These are phyloP conservation scores for Patella depressa DNA, from an alignment of 2,888 invertebrate species.

Conservation along the genomic window DNA sequence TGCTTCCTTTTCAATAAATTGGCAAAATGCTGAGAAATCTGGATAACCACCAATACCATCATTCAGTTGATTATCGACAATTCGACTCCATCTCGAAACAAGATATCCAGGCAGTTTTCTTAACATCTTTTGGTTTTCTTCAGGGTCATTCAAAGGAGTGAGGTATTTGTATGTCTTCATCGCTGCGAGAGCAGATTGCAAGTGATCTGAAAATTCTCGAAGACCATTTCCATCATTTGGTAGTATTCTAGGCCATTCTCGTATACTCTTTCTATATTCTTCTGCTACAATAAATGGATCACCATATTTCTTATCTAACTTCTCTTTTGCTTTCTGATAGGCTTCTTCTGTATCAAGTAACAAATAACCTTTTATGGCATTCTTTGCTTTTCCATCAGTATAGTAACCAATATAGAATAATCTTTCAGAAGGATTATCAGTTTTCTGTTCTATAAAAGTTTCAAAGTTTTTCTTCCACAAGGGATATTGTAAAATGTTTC, in stretches of 20 bases:
- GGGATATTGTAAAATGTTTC: neutral
- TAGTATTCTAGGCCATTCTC: neutral
- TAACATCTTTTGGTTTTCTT: too few species aligned
- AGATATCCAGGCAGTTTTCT: neutral
- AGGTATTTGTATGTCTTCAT: neutral
- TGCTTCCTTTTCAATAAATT: neutral
- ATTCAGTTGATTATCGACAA: neutral
- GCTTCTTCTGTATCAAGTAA: neutral
- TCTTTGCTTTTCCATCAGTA: neutral
- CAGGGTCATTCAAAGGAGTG: neutral
- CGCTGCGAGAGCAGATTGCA: neutral
- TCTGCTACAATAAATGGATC: neutral
- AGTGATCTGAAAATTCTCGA: neutral
- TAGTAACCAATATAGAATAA: neutral
- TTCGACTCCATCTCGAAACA: neutral
- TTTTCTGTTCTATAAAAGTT: neutral
- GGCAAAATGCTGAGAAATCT: neutral
- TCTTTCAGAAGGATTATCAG: neutral
- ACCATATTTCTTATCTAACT: neutral
- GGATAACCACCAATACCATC: neutral
- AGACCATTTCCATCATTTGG: constrained; percentile 4
- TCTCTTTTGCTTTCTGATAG: neutral
- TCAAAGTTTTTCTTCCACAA: neutral
- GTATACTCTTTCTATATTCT: neutral
- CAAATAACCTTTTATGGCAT: neutral